Conservation (phyloP, 2,888 invertebrate species). For the Brachypalpus laphriformis region DNA sequence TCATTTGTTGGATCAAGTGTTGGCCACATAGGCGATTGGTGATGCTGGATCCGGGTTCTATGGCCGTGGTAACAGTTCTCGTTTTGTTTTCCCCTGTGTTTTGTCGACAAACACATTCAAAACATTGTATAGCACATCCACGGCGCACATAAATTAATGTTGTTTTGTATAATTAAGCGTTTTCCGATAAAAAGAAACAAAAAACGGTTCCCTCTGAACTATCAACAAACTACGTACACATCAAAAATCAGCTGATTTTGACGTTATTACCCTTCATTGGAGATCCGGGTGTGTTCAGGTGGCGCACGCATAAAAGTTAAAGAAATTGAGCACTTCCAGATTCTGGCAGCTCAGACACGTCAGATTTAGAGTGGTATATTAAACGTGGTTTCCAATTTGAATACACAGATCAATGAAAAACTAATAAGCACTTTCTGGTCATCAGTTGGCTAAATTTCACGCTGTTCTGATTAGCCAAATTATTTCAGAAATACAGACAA, state of each 20-base stretch:
- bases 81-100: not conserved
- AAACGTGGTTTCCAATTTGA: too few species aligned
- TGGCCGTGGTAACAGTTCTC: not conserved
- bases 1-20: conserved; percentile 1
- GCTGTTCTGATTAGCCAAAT: too few species aligned
- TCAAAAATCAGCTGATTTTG: conserved; percentile 56
- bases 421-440: too few species aligned
- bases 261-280: conserved; percentile 9
- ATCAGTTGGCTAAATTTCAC: too few species aligned
- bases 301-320: too few species aligned
- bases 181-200: not conserved
- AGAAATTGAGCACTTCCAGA: too few species aligned
- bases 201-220: not conserved
- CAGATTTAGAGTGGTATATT: too few species aligned
- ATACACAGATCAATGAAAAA: too few species aligned
- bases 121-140: not conserved
- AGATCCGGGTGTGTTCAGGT: conserved; percentile 6
- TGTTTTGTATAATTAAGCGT: not conserved
- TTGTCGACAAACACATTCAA: conserved; percentile 10
- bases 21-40: conserved; percentile 56
- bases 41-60: not conserved
- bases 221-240: conserved; percentile 58
- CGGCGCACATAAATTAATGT: not conserved
- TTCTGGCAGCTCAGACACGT: too few species aligned
- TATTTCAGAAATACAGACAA: too few species aligned